Conservation (phyloP, 1,140 invertebrate genomes). For the Drosophila navojoa region DNA sequence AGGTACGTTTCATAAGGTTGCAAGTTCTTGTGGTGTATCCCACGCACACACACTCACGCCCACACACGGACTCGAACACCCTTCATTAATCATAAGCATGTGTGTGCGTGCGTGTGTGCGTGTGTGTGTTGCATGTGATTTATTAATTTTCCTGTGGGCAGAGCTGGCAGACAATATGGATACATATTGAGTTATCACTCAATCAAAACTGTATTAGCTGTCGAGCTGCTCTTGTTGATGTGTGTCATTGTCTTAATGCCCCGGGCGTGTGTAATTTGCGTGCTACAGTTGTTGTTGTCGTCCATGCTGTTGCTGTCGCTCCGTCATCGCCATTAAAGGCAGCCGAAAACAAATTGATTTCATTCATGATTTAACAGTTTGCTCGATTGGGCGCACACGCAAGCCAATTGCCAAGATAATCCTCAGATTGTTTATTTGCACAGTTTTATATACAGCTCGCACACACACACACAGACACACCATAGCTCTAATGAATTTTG, state of each 20-base stretch:
- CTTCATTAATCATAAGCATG: conserved; percentile 47
- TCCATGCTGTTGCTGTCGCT: conserved; percentile 1
- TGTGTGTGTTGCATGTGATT: conserved; percentile 29
- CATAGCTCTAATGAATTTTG: conserved; percentile 42
- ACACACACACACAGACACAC: not conserved
- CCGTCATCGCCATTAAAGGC: conserved; percentile 39
- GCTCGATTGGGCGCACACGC: conserved; percentile 53
- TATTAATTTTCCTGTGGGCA: conserved; percentile 42
- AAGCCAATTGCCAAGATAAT: conserved; percentile 56
- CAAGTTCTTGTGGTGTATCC: conserved; percentile 17
- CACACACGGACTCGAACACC: not conserved
- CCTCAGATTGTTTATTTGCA: conserved; percentile 46
- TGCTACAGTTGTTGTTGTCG: not conserved
- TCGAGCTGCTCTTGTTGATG: not conserved
- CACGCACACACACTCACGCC: conserved; percentile 7
- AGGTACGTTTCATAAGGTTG: conserved; percentile 25
- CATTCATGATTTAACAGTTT: conserved; percentile 71
- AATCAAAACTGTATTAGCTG: conserved; percentile 60
- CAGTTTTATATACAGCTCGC: conserved; percentile 31
- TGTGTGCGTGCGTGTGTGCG: conserved; percentile 9
- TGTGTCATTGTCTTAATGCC: conserved; percentile 66
- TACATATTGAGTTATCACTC: conserved; percentile 72
- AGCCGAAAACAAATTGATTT: conserved; percentile 64
- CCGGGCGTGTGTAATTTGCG: conserved; percentile 47
- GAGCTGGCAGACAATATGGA: conserved; percentile 15